Evolutionary conservation across 2,113 vertebrate species (phyloP), one percentile per base, ranked within the genome.

Genomic region (Scomber japonicus): DNA sequence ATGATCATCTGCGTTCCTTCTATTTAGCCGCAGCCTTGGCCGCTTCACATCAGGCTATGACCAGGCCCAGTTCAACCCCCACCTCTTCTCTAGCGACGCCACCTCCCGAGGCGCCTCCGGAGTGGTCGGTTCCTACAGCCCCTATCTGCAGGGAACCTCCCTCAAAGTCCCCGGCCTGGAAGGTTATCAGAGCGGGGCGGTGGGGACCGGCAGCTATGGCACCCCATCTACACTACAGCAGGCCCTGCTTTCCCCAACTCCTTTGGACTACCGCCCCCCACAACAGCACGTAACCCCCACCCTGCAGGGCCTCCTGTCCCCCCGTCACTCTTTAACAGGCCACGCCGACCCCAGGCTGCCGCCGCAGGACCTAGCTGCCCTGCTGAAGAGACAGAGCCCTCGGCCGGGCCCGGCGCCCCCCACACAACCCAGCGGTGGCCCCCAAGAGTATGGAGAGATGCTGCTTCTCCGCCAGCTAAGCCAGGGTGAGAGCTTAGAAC

Each of bases 231-330:
- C 97, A 65, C 96, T 99, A 86, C 98, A 99, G 90, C 98, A 99
- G 93, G 98, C 98, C 11, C 94, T 99, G 90, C 95, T 99, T 13
- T 99, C 98, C 46, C 98, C 98, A 0, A 99, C 97, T 0, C 97
- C 98, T 0, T 92, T 96, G 30, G 97, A 99, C 90, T 99, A 99
- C 83, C 97, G 97, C 82, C 91, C 94, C 64, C 89, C 94, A 0
- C 97, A 97, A 73, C 97, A 97, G 87, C 98, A 99, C 80, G 96
- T 98, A 78, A 98, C 98, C 1, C 97, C 97, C 77, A 97, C 97
- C 82, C 95, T 99, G 57, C 98, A 98, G 95, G 98, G 97, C 85
- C 97, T 99, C 75, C 96, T 99, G 46, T 99, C 98, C 2, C 98
- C 98, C 62, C 97, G 98, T 46, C 98, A 99, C 88, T 99, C 98